Evolutionary conservation across 2,113 vertebrate species (phyloP).

Genomic region (Lepus americanus): DNA sequence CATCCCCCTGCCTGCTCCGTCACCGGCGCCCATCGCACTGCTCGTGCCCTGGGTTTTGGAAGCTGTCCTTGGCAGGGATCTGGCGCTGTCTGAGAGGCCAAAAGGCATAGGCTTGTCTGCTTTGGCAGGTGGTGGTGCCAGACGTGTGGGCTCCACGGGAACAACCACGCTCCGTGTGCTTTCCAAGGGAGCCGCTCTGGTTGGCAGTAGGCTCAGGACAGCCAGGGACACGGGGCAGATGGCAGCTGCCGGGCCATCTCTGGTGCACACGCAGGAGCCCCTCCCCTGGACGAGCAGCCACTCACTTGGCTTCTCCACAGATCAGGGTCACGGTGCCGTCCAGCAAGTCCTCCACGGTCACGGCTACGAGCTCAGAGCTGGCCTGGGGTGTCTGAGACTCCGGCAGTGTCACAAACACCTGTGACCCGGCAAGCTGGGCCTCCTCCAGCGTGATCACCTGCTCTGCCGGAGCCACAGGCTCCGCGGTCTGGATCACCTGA

Average conservation of each 20-base stretch:
- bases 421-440: constrained; percentile 85
- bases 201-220: neutral
- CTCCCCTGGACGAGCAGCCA: fast-evolving
- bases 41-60: neutral
- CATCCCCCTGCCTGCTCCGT: neutral
- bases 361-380: constrained; percentile 89
- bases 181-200: neutral
- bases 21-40: neutral
- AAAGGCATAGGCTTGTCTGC: neutral
- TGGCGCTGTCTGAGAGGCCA: neutral
- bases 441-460: constrained; percentile 86
- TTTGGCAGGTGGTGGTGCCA: fast-evolving
- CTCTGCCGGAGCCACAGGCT: constrained; percentile 78
- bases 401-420: constrained; percentile 90
- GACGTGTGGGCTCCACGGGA: neutral
- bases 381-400: constrained; percentile 82
- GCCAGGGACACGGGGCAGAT: neutral
- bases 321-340: constrained; percentile 91
- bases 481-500: constrained; percentile 87
- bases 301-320: constrained; percentile 88
- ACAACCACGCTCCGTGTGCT: neutral
- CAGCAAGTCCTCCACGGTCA: constrained; percentile 92
- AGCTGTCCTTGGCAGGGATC: neutral
- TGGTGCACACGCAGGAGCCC: fast-evolving
- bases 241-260: neutral